Evolutionary conservation across 1,140 invertebrate genomes (phyloP).

Genomic region (Plutomurus gul): DNA sequence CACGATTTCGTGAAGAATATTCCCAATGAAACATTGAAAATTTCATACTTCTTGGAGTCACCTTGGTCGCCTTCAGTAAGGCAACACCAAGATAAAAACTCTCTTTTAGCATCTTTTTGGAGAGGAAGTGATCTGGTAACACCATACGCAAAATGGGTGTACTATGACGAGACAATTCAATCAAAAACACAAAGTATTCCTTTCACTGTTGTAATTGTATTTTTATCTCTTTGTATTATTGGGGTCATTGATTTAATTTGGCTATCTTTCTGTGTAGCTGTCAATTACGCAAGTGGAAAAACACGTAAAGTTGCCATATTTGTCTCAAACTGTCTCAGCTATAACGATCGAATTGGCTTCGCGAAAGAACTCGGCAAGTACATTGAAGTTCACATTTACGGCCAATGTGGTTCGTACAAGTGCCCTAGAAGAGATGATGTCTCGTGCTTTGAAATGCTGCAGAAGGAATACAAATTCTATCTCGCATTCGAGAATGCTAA

Average conservation of each 20-base stretch:
- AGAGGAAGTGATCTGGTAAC: constrained; percentile 89
- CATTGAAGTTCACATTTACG: constrained; percentile 70
- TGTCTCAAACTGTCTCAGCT: constrained; percentile 66
- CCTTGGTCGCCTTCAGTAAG: not conserved
- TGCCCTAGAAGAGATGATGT: constrained; percentile 79
- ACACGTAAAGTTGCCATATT: constrained; percentile 67
- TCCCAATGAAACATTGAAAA: not conserved
- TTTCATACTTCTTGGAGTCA: not conserved
- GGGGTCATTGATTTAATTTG: constrained; percentile 59
- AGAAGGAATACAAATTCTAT: constrained; percentile 91
- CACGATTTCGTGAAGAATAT: not conserved
- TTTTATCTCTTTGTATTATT: not conserved
- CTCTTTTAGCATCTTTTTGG: constrained; percentile 52
- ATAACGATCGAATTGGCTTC: constrained; percentile 63
- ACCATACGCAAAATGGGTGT: constrained; percentile 92
- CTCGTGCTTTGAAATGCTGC: constrained; percentile 84
- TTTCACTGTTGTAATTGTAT: not conserved
- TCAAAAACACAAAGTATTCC: not conserved
- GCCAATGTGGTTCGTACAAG: constrained; percentile 63
- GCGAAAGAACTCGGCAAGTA: constrained; percentile 62
- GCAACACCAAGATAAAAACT: not conserved
- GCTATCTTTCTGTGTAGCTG: not conserved
- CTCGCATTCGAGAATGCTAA: constrained; percentile 77
- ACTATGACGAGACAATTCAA: constrained; percentile 61
- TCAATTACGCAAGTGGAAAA: constrained; percentile 55